phyloP scores from a whole-genome alignment of 2,113 vertebrate species.

The Gallinago media region DNA sequence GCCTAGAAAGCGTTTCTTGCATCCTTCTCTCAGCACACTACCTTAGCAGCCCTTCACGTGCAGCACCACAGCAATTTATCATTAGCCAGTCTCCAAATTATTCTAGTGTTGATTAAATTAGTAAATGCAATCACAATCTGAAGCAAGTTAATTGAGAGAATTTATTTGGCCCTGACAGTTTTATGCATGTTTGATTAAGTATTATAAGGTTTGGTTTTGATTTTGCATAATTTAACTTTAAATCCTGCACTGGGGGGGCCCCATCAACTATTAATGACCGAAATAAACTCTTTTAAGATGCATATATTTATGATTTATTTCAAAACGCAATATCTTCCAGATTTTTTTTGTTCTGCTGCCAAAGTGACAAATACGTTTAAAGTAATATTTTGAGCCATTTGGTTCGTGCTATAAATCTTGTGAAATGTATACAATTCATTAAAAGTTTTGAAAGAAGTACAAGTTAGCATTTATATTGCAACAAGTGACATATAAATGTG shows the following conservation, averaged over 20 bases:
- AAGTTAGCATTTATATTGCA: slow-evolving; percentile 76
- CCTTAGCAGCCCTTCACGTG: background rate
- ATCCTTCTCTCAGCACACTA: background rate
- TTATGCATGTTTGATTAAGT: slow-evolving; percentile 94
- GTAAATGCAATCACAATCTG: slow-evolving; percentile 88
- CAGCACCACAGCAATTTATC: slow-evolving; percentile 55
- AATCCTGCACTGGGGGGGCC: slow-evolving; percentile 78
- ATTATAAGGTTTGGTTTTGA: slow-evolving; percentile 93
- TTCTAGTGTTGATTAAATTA: slow-evolving; percentile 89
- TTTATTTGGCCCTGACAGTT: slow-evolving; percentile 90
- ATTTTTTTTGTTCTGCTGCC: slow-evolving; percentile 75
- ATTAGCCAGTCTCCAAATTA: slow-evolving; percentile 75
- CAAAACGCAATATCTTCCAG: slow-evolving; percentile 55
- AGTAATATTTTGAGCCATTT: slow-evolving; percentile 74
- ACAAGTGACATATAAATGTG: slow-evolving; percentile 73
- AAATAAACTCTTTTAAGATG: slow-evolving; percentile 85
- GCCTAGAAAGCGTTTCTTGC: background rate
- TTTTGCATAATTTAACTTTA: slow-evolving; percentile 95
- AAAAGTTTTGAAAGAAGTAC: slow-evolving; percentile 82
- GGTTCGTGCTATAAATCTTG: slow-evolving; percentile 78
- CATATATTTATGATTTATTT: slow-evolving; percentile 84
- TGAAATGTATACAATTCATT: slow-evolving; percentile 76
- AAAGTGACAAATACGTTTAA: slow-evolving; percentile 82
- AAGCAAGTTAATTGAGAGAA: slow-evolving; percentile 87
- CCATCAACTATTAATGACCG: slow-evolving; percentile 81